Conservation (phyloP, 2,113 vertebrate species). For the Willisornis vidua region DNA sequence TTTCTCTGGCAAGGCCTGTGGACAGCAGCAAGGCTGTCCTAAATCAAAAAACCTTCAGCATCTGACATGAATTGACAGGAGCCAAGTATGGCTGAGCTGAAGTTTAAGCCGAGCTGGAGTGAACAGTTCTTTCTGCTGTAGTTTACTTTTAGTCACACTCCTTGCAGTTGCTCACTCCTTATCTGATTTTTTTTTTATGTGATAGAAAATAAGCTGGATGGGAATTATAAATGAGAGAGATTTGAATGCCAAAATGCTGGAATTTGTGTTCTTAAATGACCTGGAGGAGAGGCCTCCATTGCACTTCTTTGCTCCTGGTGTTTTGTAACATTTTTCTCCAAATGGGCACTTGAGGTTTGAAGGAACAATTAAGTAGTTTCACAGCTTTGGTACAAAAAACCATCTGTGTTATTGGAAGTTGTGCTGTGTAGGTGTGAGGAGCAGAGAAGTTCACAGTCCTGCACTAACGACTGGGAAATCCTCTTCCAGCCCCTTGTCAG, state of each 20-base stretch:
- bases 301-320: neutral
- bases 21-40: constrained; percentile 61
- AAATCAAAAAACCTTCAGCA: constrained; percentile 61
- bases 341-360: neutral
- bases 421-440: neutral
- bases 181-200: neutral
- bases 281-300: neutral
- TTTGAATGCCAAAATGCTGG: neutral
- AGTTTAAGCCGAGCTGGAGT: constrained; percentile 24
- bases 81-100: constrained; percentile 45
- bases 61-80: constrained; percentile 56
- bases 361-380: neutral
- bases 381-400: neutral
- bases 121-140: neutral
- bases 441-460: neutral
- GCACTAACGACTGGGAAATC: neutral
- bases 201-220: neutral
- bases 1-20: constrained; percentile 58
- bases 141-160: neutral
- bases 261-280: neutral
- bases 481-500: neutral
- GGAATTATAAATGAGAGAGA: neutral
- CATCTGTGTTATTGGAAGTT: neutral
- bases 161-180: neutral
- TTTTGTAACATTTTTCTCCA: neutral